Conservation (phyloP, 2,113 vertebrate species). For the Trematocara nigrifrons region DNA sequence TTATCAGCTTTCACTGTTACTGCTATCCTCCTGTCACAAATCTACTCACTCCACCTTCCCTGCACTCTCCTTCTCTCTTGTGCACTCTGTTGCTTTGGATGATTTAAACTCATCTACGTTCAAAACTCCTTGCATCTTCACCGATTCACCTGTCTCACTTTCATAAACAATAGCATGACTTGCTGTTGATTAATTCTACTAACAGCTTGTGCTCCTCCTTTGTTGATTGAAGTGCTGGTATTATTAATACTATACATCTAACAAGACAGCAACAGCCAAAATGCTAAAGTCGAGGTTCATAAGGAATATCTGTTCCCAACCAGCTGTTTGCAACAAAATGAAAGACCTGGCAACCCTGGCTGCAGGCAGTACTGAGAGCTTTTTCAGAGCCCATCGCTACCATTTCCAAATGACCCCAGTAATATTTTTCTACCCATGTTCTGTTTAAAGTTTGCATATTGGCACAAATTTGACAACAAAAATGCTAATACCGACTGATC, state of each 20-base stretch:
- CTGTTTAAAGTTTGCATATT: neutral
- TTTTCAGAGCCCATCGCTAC: neutral
- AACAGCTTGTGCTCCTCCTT: neutral
- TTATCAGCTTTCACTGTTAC: neutral
- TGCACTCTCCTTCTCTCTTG: neutral
- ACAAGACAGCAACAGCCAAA: neutral
- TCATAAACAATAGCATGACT: neutral
- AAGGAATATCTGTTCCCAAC: neutral
- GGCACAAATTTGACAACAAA: neutral
- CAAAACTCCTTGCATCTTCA: neutral
- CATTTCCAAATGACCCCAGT: neutral
- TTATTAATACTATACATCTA: neutral
- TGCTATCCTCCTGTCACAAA: accelerated
- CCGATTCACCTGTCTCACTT: neutral
- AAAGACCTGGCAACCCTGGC: neutral
- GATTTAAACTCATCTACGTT: neutral
- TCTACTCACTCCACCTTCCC: neutral
- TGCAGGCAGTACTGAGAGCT: neutral
- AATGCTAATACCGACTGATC: neutral
- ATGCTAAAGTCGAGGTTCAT: neutral
- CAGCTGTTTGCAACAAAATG: neutral
- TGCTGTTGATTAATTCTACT: neutral
- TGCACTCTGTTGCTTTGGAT: neutral
- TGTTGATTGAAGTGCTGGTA: neutral
- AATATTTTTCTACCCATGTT: neutral